Percentiles rank a stretch among this genome's conserved stretches.
These are phyloP conservation scores for Zaprionus obscuricornis DNA, from an alignment of 2,888 invertebrate species.

Conservation along the genomic window DNA sequence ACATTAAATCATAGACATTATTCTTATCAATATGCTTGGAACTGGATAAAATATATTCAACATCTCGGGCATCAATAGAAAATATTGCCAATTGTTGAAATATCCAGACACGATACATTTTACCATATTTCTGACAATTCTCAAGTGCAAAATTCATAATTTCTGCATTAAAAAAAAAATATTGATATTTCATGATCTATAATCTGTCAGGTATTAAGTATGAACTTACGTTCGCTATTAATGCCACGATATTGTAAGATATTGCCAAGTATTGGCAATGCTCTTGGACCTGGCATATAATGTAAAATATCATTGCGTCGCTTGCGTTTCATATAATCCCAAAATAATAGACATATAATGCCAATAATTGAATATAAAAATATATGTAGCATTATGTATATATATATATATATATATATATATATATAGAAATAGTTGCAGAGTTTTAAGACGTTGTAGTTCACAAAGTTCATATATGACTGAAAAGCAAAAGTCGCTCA, in stretches of 20 bases:
- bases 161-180: slow-evolving; percentile 48
- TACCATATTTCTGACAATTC: slow-evolving; percentile 82
- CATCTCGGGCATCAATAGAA: slow-evolving; percentile 83
- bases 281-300: slow-evolving; percentile 68
- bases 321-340: slow-evolving; percentile 71
- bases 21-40: slow-evolving; percentile 75
- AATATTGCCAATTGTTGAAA: slow-evolving; percentile 83
- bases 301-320: slow-evolving; percentile 61
- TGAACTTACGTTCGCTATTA: slow-evolving; percentile 72
- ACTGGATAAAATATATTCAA: slow-evolving; percentile 83
- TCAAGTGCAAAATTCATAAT: slow-evolving; percentile 60
- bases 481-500: no score
- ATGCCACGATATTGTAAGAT: slow-evolving; percentile 63
- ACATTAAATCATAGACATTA: slow-evolving; percentile 69
- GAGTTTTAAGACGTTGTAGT: no score
- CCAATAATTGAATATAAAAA: no score
- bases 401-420: no score
- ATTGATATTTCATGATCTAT: background rate
- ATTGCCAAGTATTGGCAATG: slow-evolving; percentile 71
- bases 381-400: no score
- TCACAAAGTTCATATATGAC: no score
- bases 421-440: no score
- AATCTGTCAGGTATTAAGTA: no score
- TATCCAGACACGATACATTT: slow-evolving; percentile 83
- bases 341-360: slow-evolving; percentile 49